A percentile compares a stretch with the other conserved stretches of the same genome.
phyloP scores from a whole-genome alignment of 2,113 vertebrate genomes.

The Furnarius figulus region DNA sequence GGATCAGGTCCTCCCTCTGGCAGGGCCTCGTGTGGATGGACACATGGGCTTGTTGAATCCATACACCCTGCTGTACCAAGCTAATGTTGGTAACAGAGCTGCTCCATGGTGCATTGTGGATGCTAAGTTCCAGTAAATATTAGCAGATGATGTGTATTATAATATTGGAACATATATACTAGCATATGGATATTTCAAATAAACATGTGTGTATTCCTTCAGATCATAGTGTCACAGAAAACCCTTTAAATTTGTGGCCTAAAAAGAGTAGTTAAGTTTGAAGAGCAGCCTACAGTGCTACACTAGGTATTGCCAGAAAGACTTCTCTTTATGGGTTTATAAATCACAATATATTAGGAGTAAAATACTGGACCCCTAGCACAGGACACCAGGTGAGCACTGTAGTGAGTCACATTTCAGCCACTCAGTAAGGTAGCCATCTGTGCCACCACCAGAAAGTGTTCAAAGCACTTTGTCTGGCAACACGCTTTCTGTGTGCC shows the following conservation, averaged over 20 bases:
- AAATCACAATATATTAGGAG: background rate
- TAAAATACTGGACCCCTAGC: background rate
- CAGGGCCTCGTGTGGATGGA: background rate
- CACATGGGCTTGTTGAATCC: background rate
- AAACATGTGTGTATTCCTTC: background rate
- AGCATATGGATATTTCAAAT: background rate
- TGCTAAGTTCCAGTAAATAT: background rate
- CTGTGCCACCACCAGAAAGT: background rate
- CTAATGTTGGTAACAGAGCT: background rate
- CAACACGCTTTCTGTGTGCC: background rate
- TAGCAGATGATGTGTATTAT: background rate
- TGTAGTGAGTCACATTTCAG: background rate
- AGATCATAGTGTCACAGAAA: background rate
- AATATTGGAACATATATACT: background rate
- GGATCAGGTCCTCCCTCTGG: background rate
- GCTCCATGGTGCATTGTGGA: background rate
- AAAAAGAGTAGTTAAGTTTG: background rate
- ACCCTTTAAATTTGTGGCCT: rapidly evolving
- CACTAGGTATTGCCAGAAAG: background rate
- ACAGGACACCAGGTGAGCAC: background rate
- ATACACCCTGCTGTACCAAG: background rate
- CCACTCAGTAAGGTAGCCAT: background rate
- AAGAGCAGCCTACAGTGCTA: background rate
- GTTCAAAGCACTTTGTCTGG: background rate
- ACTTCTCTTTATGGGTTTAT: background rate